These are phyloP conservation scores for Drosophila bifasciata DNA, from an alignment of 1,140 invertebrate genomes.

Conservation along the genomic window DNA sequence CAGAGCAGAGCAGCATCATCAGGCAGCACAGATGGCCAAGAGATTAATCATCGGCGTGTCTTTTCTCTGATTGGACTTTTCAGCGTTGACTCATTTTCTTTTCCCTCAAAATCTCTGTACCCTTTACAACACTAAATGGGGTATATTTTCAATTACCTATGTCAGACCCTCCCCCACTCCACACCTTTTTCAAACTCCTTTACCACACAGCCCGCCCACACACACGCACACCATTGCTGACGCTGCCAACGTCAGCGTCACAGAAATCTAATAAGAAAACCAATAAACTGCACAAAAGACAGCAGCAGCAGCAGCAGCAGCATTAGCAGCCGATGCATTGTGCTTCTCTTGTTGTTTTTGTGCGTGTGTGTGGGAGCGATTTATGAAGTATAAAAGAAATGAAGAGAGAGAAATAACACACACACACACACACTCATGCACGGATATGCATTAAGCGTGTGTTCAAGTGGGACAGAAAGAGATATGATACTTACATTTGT, in stretches of 20 bases:
- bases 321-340: not conserved
- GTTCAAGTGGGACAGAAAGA: constrained; percentile 10
- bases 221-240: not conserved
- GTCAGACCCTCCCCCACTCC: not conserved
- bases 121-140: constrained; percentile 5
- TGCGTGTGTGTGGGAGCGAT: constrained; percentile 54
- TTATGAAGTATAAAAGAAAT: constrained; percentile 73
- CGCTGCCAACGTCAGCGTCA: constrained; percentile 39
- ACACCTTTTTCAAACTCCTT: too few relatives aligned
- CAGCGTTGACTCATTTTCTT: constrained; percentile 35
- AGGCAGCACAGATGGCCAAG: constrained; percentile 30
- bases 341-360: constrained; percentile 1
- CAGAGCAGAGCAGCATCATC: too few relatives aligned
- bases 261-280: constrained; percentile 71
- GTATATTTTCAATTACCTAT: constrained; percentile 11
- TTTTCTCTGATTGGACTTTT: constrained; percentile 9
- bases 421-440: constrained; percentile 18
- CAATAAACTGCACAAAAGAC: constrained; percentile 46
- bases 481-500: constrained; percentile 73
- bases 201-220: not conserved
- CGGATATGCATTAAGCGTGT: not conserved
- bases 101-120: not conserved
- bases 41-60: constrained; percentile 43
- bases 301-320: not conserved
- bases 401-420: constrained; percentile 48